phyloP scores from a whole-genome alignment of 2,113 vertebrate species.

The Gasterosteus aculeatus region DNA sequence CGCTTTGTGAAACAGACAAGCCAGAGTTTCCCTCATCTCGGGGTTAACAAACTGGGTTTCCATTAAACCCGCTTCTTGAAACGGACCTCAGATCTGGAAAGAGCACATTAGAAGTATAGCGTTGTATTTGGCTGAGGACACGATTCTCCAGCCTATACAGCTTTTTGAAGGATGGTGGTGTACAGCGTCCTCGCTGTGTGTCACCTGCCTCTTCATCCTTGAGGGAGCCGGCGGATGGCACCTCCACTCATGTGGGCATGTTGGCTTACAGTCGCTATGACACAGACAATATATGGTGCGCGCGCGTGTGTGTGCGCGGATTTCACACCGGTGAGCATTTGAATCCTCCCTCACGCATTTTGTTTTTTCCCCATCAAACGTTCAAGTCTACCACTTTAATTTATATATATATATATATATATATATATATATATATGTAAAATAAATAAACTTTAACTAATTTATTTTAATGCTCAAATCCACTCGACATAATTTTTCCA shows the following conservation, averaged over 20 bases:
- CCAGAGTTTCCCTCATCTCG: too few relatives aligned
- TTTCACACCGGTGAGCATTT: constrained; percentile 10
- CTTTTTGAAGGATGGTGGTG: constrained; percentile 38
- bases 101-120: neutral
- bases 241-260: constrained; percentile 41
- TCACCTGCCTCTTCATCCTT: constrained; percentile 59
- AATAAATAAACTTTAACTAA: constrained; percentile 7
- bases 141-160: constrained; percentile 8
- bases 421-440: neutral
- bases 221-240: constrained; percentile 52
- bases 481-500: constrained; percentile 7
- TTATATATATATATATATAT: neutral
- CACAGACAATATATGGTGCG: constrained; percentile 35
- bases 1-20: too few relatives aligned
- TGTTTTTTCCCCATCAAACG: constrained; percentile 21
- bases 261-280: constrained; percentile 47
- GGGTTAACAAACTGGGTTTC: too few relatives aligned
- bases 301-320: neutral
- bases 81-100: neutral
- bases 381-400: constrained; percentile 12
- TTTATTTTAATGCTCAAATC: neutral
- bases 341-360: constrained; percentile 23
- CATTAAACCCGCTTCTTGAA: too few relatives aligned
- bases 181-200: constrained; percentile 38
- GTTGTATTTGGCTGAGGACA: constrained; percentile 13